A percentile compares a stretch with the other conserved stretches of the same genome.
These are phyloP conservation scores for Platycheirus rosarum DNA, from an alignment of 2,888 invertebrate species.

Conservation along the genomic window DNA sequence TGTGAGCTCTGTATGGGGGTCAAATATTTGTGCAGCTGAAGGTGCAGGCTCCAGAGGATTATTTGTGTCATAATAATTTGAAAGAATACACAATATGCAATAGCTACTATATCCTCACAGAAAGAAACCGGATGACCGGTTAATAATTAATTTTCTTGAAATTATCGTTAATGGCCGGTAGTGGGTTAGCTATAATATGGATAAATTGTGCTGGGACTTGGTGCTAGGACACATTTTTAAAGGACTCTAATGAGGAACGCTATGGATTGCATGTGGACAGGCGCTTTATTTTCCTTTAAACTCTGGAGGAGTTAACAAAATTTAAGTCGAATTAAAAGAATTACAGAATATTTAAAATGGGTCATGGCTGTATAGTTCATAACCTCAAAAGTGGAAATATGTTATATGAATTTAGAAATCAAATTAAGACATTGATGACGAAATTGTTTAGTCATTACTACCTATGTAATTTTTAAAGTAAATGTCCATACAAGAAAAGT, in stretches of 20 bases:
- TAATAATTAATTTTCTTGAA: constrained; percentile 54
- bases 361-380: neutral
- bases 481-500: too few relatives aligned
- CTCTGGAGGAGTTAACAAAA: constrained; percentile 8
- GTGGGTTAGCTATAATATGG: too few relatives aligned
- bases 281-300: constrained; percentile 18
- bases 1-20: neutral
- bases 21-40: constrained; percentile 39
- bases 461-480: too few relatives aligned
- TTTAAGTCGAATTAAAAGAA: constrained; percentile 6
- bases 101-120: constrained; percentile 3
- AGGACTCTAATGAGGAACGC: constrained; percentile 23
- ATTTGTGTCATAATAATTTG: constrained; percentile 54
- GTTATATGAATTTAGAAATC: too few relatives aligned
- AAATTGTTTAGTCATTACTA: too few relatives aligned
- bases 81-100: constrained; percentile 37
- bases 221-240: constrained; percentile 16
- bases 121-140: constrained; percentile 37
- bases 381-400: neutral
- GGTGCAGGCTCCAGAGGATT: constrained; percentile 31
- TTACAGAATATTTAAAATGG: constrained; percentile 12
- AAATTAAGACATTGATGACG: too few relatives aligned
- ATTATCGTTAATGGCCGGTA: constrained; percentile 40
- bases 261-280: constrained; percentile 42
- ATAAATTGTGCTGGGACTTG: too few relatives aligned